phyloP scores from a whole-genome alignment of 2,888 invertebrate species.

The Trisateles emortualis region DNA sequence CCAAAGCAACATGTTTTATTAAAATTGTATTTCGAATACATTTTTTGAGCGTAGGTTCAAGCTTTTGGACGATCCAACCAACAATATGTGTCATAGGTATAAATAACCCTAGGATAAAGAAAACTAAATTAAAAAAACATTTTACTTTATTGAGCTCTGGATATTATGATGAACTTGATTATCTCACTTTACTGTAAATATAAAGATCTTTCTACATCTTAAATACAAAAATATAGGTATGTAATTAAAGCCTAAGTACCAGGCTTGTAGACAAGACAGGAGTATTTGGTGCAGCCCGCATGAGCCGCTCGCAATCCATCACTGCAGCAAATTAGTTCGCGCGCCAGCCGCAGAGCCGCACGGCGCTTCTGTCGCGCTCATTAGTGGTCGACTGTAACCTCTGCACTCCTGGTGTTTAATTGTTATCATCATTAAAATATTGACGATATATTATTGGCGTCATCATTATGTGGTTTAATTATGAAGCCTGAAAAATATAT shows the following conservation, averaged over 20 bases:
- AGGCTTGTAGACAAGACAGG: conserved; percentile 55
- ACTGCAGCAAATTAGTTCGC: conserved; percentile 79
- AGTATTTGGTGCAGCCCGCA: conserved; percentile 50
- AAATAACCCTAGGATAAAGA: too few species aligned
- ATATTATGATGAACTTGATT: too few species aligned
- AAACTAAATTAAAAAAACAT: too few species aligned
- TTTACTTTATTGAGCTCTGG: too few species aligned
- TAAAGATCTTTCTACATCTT: too few species aligned
- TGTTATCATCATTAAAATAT: conserved; percentile 54
- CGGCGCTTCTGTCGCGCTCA: conserved; percentile 80
- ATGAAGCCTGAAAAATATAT: not conserved
- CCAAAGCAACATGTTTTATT: not conserved
- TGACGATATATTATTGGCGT: conserved; percentile 34
- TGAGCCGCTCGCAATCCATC: conserved; percentile 74
- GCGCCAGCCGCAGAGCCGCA: conserved; percentile 72
- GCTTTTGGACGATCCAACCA: too few species aligned
- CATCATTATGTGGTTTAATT: conserved; percentile 12
- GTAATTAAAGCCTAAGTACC: conserved; percentile 53
- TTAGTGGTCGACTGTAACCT: conserved; percentile 73
- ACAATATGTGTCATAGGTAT: too few species aligned
- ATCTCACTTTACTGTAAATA: too few species aligned
- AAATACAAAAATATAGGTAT: conserved; percentile 17
- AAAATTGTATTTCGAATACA: too few species aligned
- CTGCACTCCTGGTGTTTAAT: conserved; percentile 63
- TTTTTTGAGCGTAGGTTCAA: too few species aligned